phyloP scores from a whole-genome alignment of 2,113 vertebrate genomes.

The Campylorhamphus procurvoides region DNA sequence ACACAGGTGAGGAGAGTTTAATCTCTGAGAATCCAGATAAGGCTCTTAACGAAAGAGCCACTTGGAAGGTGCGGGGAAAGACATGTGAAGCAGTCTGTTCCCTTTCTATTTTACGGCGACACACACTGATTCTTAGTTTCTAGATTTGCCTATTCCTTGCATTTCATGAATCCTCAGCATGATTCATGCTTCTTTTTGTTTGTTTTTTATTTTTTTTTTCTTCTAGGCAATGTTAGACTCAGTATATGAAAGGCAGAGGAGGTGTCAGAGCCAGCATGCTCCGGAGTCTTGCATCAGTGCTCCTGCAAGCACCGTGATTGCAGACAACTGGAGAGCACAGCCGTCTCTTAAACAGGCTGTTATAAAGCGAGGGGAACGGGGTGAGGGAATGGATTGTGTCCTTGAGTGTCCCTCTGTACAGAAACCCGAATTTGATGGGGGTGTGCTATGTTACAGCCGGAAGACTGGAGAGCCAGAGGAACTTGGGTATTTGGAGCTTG shows the following conservation, averaged over 20 bases:
- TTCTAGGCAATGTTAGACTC: neutral
- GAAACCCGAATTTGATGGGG: neutral
- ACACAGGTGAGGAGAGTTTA: neutral
- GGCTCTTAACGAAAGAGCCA: neutral
- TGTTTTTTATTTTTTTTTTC: neutral
- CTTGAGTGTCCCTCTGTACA: neutral
- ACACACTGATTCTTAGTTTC: neutral
- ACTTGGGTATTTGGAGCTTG: neutral
- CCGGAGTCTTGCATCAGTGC: neutral
- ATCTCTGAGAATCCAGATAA: neutral
- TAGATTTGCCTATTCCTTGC: neutral
- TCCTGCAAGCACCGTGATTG: neutral
- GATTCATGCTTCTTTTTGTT: neutral
- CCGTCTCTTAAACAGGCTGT: neutral
- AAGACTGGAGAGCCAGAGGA: neutral
- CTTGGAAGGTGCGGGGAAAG: neutral
- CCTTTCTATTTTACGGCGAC: neutral
- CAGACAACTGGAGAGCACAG: neutral
- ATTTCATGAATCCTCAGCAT: neutral
- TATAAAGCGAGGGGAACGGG: neutral
- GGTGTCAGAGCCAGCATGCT: neutral
- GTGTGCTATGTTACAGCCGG: neutral
- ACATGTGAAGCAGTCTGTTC: neutral
- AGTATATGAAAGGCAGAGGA: accelerated
- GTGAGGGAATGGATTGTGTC: accelerated